Percentiles rank a stretch among this genome's conserved stretches.
Evolutionary conservation across 2,113 vertebrate species (phyloP).

Genomic region (Podocnemis expansa): DNA sequence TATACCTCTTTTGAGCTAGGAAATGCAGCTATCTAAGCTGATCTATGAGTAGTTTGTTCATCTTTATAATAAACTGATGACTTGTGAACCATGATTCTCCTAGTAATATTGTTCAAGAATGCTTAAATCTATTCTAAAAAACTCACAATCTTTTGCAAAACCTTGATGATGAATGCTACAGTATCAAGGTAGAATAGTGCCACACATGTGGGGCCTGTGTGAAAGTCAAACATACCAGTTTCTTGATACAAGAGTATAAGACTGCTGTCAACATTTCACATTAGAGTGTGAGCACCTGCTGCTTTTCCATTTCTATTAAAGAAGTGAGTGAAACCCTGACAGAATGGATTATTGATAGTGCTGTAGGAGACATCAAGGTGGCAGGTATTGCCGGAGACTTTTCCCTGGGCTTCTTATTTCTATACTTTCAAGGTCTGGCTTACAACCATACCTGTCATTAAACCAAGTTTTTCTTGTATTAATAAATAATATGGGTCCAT

Average conservation of each 20-base stretch:
- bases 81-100: constrained; percentile 3
- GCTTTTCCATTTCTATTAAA: not conserved
- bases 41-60: not conserved
- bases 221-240: not conserved
- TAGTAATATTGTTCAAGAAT: not conserved
- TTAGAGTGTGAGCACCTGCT: not conserved
- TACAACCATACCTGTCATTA: not conserved
- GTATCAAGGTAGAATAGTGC: not conserved
- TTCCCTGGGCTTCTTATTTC: not conserved
- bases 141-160: not conserved
- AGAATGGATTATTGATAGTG: not conserved
- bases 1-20: not conserved
- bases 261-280: not conserved
- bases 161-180: not conserved
- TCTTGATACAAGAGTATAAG: not conserved
- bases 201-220: not conserved
- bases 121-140: constrained; percentile 25
- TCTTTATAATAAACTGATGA: constrained; percentile 44
- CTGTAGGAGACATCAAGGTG: not conserved
- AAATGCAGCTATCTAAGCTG: not conserved
- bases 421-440: not conserved
- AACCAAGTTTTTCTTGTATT: not conserved
- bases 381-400: not conserved
- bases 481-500: not conserved
- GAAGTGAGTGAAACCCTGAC: not conserved